phyloP scores from a whole-genome alignment of 2,113 vertebrate species.

The Oceanites oceanicus region DNA sequence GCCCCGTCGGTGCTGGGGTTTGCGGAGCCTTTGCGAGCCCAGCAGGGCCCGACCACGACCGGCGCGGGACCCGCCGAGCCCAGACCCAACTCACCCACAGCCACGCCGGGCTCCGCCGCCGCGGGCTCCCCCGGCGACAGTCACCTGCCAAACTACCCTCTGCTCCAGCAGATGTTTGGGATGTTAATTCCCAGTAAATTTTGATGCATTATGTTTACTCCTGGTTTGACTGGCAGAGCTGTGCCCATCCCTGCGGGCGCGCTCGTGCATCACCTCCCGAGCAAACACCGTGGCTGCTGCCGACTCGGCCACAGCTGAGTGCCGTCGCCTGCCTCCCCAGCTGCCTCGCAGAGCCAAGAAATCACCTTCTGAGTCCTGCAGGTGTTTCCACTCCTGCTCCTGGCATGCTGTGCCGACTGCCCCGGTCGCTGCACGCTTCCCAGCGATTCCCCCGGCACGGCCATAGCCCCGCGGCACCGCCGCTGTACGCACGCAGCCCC shows the following conservation, averaged over 20 bases:
- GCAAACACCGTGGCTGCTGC: not conserved
- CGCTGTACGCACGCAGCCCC: accelerated
- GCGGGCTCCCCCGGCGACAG: accelerated
- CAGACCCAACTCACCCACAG: accelerated
- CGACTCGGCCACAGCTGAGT: accelerated
- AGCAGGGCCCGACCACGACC: accelerated
- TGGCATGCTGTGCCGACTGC: not conserved
- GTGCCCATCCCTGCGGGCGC: accelerated
- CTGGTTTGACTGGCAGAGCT: not conserved
- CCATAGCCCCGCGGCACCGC: accelerated
- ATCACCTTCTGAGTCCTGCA: not conserved
- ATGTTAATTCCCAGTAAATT: not conserved
- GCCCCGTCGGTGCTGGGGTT: accelerated
- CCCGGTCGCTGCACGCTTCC: accelerated
- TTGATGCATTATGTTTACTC: conserved; percentile 31
- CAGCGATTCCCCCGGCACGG: accelerated
- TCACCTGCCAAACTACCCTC: not conserved
- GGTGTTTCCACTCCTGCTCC: not conserved
- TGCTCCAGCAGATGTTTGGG: not conserved
- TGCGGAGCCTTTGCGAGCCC: not conserved
- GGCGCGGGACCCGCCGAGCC: not conserved
- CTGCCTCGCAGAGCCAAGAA: not conserved
- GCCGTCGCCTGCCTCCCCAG: accelerated
- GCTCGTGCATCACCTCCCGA: not conserved
- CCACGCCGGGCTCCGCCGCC: not conserved